phyloP scores from a whole-genome alignment of 2,888 invertebrate species.

The Celastrina argiolus region DNA sequence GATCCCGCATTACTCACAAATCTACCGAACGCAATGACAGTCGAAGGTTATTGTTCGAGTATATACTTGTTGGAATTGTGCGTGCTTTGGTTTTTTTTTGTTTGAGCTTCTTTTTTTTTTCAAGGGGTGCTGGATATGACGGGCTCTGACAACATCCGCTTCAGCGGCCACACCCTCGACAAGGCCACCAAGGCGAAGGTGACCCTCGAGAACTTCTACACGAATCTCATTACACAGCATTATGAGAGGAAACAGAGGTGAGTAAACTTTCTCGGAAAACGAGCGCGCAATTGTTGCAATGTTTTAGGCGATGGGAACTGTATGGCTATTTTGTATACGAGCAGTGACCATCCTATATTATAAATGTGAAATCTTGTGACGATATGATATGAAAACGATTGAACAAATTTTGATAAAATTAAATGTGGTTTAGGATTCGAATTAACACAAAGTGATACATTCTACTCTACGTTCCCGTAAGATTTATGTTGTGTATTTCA shows the following conservation, averaged over 20 bases:
- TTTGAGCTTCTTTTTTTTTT: conserved; percentile 41
- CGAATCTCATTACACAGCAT: conserved; percentile 98
- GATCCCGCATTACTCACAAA: neutral
- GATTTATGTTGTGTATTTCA: no score
- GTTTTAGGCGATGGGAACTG: no score
- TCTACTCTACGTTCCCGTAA: no score
- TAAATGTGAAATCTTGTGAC: no score
- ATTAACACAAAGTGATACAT: no score
- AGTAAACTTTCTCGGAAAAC: neutral
- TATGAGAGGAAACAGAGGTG: conserved; percentile 97
- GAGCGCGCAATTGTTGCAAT: neutral
- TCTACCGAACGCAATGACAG: neutral
- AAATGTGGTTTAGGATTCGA: no score
- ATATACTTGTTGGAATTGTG: neutral
- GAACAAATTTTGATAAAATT: no score
- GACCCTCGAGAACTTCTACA: conserved; percentile 99
- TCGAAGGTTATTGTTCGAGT: neutral
- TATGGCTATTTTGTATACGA: no score
- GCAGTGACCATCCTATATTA: no score
- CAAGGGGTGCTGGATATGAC: conserved; percentile 91
- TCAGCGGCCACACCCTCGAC: conserved; percentile 98
- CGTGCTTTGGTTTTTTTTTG: neutral
- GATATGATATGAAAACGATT: no score
- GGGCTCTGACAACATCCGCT: conserved; percentile 91
- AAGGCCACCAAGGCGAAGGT: conserved; percentile 99